Percentiles rank a stretch among this genome's conserved stretches.
phyloP scores from a whole-genome alignment of 2,888 invertebrate genomes.

The Fragum whitleyi region DNA sequence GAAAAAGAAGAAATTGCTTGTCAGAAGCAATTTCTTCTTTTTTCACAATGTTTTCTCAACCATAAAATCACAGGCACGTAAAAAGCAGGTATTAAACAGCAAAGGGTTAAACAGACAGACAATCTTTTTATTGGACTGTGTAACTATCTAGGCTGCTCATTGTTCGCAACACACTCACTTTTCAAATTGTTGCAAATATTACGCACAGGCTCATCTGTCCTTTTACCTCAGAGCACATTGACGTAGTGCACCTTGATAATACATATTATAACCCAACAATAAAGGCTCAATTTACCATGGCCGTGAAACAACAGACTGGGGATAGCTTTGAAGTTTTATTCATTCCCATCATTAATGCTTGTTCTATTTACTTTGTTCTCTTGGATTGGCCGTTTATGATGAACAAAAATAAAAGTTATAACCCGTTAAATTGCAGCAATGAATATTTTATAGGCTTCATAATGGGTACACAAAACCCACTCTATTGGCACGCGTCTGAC shows the following conservation, averaged over 20 bases:
- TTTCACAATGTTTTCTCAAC: no score
- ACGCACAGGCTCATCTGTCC: no score
- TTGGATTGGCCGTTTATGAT: constrained; percentile 1
- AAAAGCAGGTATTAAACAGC: no score
- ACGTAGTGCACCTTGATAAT: neutral
- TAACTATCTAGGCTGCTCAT: no score
- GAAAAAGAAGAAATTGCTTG: no score
- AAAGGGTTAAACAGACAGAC: no score
- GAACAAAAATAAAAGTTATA: constrained; percentile 9
- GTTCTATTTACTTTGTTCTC: neutral
- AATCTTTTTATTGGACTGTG: no score
- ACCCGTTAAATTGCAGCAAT: constrained; percentile 24
- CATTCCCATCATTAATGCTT: neutral
- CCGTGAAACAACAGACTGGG: neutral
- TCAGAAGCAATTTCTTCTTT: no score
- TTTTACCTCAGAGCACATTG: no score
- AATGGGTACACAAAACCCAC: neutral
- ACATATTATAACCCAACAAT: neutral
- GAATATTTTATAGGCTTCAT: constrained; percentile 14
- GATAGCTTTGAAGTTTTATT: neutral
- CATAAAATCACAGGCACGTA: no score
- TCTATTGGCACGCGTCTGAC: neutral
- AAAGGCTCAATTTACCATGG: neutral
- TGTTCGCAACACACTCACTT: no score
- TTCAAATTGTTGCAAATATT: no score